Evolutionary conservation across 2,888 invertebrate species (phyloP), one percentile per base, ranked within the genome.

Genomic region (Phyllotreta cruciferae): DNA sequence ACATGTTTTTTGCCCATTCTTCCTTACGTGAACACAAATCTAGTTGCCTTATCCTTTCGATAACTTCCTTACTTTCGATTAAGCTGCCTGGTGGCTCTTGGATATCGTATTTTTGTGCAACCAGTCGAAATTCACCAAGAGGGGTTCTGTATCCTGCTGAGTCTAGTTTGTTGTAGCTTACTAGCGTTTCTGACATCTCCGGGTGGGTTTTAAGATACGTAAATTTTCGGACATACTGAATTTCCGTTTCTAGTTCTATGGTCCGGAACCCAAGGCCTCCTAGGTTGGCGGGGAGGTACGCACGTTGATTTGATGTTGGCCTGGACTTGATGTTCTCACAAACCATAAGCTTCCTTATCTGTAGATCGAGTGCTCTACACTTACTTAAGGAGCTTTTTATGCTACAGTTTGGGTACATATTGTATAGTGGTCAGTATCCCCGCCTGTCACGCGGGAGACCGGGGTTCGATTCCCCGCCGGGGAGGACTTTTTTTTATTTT

Each of bases 371-470:
- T 8, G 6, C 38, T 38, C 38, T 38, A 8, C 38, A 38, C 8
- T 38, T 38, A 7, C 8, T 38, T 8, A 38, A 8, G 38, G 38
- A 38, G 6, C 38, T 8, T 38, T 38, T 8, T 38, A 38, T 38
- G 6, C 38, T 6, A 8, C 6, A 38, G 8, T 38, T 38, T 8
- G 38, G 38, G 72, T 72, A 71, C n/a, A n/a, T n/a, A n/a, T n/a
- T n/a, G 71, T 72, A 71, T 72, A 71, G 69, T 71, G 71, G 71
- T 71, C 14, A 72, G 70, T 71, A 71, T 24, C 24, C 24, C 24
- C 24, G 24, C 24, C 24, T 24, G 24, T 24, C 24, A 24, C 24
- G 24, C 24, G 24, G 24, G 24, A 24, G 24, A 24, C 24, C 24
- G 24, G 24, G 24, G 24, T 24, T 24, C 24, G 24, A 71, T 70